Conservation (phyloP, 37 sponge, comb jelly and placozoan genomes). For the Oscarella lobularis region DNA sequence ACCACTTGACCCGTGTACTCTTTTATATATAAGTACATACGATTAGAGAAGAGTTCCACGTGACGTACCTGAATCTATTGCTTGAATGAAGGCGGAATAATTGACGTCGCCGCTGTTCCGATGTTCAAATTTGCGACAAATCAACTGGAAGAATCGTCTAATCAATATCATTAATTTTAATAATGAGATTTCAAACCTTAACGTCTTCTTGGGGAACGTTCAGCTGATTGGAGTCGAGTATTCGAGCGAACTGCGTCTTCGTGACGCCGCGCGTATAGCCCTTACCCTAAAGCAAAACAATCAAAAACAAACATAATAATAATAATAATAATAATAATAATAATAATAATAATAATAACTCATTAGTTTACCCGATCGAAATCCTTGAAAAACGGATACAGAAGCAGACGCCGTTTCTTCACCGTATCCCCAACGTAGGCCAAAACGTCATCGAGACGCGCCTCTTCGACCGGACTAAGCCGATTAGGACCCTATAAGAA, state of each 20-base stretch:
- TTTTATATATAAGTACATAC: neutral
- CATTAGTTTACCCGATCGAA: conserved; percentile 57
- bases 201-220: conserved; percentile 45
- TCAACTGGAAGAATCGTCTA: conserved; percentile 35
- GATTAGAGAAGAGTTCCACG: too few relatives aligned
- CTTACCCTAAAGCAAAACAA: conserved; percentile 36
- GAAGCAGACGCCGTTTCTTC: conserved; percentile 30
- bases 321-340: neutral
- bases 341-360: too few relatives aligned
- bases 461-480: conserved; percentile 22
- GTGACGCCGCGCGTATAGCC: conserved; percentile 81
- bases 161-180: neutral
- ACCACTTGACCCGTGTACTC: conserved; percentile 42
- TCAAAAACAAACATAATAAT: neutral
- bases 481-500: neutral
- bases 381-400: conserved; percentile 79
- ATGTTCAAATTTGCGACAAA: conserved; percentile 56
- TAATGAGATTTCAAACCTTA: conserved; percentile 22
- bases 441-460: conserved; percentile 36
- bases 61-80: conserved; percentile 44
- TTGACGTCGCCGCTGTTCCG: conserved; percentile 44
- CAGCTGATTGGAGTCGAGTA: conserved; percentile 63
- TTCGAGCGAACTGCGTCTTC: conserved; percentile 64
- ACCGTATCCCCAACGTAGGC: conserved; percentile 33
- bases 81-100: conserved; percentile 80